These are phyloP conservation scores for Lethocerus indicus DNA, from an alignment of 1,140 invertebrate genomes.

Conservation along the genomic window DNA sequence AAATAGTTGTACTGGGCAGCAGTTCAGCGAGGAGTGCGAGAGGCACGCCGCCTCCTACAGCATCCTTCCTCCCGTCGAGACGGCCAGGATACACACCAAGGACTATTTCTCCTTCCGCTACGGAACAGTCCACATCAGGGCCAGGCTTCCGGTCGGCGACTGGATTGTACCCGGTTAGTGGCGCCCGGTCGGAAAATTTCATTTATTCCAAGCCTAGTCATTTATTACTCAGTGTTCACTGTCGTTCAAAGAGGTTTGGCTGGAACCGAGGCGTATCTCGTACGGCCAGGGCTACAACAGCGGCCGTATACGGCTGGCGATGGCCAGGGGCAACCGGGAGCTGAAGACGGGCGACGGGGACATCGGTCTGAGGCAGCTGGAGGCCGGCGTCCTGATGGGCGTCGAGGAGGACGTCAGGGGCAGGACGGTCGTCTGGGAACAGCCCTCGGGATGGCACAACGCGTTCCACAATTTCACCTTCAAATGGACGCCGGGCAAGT, in stretches of 20 bases:
- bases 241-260: slow-evolving; percentile 15
- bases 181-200: background rate
- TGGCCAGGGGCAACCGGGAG: slow-evolving; percentile 15
- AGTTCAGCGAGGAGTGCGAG: background rate
- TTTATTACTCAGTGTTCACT: background rate
- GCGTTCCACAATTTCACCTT: slow-evolving; percentile 41
- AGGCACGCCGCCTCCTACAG: slow-evolving; percentile 20
- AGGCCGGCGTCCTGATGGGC: slow-evolving; percentile 15
- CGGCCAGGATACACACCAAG: slow-evolving; percentile 40
- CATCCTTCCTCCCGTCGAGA: slow-evolving; percentile 38
- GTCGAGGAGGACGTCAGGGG: slow-evolving; percentile 6
- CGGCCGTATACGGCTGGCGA: slow-evolving; percentile 15
- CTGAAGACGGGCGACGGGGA: slow-evolving; percentile 1
- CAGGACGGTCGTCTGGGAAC: slow-evolving; percentile 1
- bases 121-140: too few relatives aligned
- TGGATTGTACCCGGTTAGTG: slow-evolving; percentile 37
- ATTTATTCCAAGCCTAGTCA: background rate
- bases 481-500: slow-evolving; percentile 36
- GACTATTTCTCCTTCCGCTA: slow-evolving; percentile 43
- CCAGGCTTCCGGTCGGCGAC: slow-evolving; percentile 47
- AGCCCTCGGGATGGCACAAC: slow-evolving; percentile 28
- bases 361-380: slow-evolving; percentile 9
- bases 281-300: slow-evolving; percentile 16
- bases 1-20: slow-evolving; percentile 11
- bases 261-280: slow-evolving; percentile 14